phyloP scores from a whole-genome alignment of 1,140 invertebrate species.

The Drosophila serrata region DNA sequence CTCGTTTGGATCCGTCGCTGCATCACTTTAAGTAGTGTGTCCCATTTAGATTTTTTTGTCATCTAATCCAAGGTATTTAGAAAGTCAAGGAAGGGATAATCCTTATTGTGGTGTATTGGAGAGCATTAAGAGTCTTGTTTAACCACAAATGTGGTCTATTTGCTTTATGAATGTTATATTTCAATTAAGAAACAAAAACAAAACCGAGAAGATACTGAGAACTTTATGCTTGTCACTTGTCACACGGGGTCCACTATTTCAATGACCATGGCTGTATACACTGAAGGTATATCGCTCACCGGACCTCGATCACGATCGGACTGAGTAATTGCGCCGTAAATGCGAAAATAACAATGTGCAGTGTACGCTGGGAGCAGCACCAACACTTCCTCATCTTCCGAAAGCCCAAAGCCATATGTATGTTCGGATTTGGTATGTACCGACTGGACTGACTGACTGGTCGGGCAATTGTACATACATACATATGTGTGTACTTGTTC shows the following conservation, averaged over 20 bases:
- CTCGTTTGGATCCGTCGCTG: background rate
- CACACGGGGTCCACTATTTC: background rate
- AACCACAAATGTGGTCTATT: background rate
- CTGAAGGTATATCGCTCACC: background rate
- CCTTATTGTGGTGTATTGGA: background rate
- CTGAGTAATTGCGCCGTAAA: constrained; percentile 51
- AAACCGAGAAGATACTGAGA: no score
- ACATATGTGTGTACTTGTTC: constrained; percentile 16
- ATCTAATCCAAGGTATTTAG: background rate
- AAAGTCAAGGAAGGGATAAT: background rate
- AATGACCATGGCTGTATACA: constrained; percentile 9
- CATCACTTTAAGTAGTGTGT: background rate
- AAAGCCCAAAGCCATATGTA: constrained; percentile 6
- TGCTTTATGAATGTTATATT: background rate
- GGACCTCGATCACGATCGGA: constrained; percentile 16
- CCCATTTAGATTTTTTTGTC: background rate
- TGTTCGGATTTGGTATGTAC: constrained; percentile 2
- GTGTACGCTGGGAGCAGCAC: background rate
- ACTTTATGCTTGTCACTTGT: background rate
- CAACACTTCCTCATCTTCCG: constrained; percentile 5
- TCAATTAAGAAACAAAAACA: background rate
- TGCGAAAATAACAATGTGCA: constrained; percentile 33
- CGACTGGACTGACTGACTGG: constrained; percentile 4
- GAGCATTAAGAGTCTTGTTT: background rate
- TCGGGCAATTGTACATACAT: background rate